Conservation (phyloP, 2,888 invertebrate species). For the Lumbricus terrestris region DNA sequence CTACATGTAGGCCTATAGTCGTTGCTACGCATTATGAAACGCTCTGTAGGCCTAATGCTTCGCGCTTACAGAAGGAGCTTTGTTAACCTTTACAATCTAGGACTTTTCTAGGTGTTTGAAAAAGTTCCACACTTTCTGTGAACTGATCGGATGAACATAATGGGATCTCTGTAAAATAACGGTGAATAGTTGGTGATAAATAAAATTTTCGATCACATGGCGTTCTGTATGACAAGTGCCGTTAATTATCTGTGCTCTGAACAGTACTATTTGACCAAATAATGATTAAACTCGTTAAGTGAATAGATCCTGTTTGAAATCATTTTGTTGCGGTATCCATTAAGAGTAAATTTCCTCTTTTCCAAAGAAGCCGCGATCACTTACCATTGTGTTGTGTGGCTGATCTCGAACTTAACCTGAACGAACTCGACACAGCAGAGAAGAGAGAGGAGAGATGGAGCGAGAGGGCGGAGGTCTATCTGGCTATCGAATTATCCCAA, state of each 20-base stretch:
- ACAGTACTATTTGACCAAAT: not conserved
- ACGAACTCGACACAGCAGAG: not conserved
- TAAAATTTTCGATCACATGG: no score
- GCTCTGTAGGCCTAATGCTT: not conserved
- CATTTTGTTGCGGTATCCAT: no score
- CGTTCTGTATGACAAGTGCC: no score
- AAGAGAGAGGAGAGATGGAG: not conserved
- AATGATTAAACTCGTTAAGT: not conserved
- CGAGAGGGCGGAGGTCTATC: not conserved
- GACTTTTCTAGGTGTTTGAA: no score
- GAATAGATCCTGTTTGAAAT: no score
- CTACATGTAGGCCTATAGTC: no score
- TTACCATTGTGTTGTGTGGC: not conserved
- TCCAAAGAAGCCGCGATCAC: not conserved
- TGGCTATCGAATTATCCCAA: not conserved
- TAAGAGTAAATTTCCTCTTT: no score
- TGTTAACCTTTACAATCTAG: not conserved
- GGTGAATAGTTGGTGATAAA: no score
- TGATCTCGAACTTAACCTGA: not conserved
- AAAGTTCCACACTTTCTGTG: no score
- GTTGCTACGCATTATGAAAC: no score
- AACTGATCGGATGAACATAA: not conserved
- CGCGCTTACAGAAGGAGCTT: not conserved
- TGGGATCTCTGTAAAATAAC: not conserved
- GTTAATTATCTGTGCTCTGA: not conserved